A percentile compares a stretch with the other conserved stretches of the same genome.
Conservation (phyloP, 2,888 invertebrate genomes). For the Drosophila limbata region DNA sequence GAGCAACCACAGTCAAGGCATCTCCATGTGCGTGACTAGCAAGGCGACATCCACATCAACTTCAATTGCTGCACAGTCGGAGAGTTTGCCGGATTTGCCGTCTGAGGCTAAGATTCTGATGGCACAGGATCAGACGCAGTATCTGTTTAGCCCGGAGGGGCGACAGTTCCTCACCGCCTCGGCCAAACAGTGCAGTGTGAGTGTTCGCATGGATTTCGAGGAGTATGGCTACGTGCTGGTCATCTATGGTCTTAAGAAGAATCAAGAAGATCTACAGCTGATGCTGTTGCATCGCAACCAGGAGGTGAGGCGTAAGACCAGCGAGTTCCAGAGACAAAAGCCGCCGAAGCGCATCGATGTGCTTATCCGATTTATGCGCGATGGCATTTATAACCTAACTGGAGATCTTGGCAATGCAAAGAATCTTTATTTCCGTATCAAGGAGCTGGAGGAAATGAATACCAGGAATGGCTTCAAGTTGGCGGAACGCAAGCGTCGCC, state of each 20-base stretch:
- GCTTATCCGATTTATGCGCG: constrained; percentile 82
- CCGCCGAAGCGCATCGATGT: constrained; percentile 82
- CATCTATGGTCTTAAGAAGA: constrained; percentile 86
- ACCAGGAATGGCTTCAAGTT: constrained; percentile 84
- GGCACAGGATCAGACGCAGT: constrained; percentile 86
- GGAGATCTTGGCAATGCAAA: constrained; percentile 86
- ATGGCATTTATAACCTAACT: constrained; percentile 75
- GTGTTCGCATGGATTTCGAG: constrained; percentile 82
- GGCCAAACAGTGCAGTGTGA: constrained; percentile 83
- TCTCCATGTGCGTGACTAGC: constrained; percentile 71
- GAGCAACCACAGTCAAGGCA: constrained; percentile 55
- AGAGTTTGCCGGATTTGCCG: constrained; percentile 60
- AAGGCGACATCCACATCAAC: constrained; percentile 14
- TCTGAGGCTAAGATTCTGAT: constrained; percentile 86
- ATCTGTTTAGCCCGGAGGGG: constrained; percentile 86
- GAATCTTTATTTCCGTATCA: constrained; percentile 85
- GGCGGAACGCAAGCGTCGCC: constrained; percentile 86
- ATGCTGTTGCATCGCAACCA: constrained; percentile 85
- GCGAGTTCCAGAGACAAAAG: constrained; percentile 71
- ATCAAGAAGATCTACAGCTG: constrained; percentile 87
- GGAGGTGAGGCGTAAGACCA: constrained; percentile 66
- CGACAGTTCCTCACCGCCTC: constrained; percentile 85
- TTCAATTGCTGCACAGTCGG: background rate
- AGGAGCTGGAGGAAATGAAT: constrained; percentile 85
- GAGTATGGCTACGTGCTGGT: constrained; percentile 86